Evolutionary conservation across 2,113 vertebrate genomes (phyloP).

Genomic region (Tretioscincus oriximinensis): DNA sequence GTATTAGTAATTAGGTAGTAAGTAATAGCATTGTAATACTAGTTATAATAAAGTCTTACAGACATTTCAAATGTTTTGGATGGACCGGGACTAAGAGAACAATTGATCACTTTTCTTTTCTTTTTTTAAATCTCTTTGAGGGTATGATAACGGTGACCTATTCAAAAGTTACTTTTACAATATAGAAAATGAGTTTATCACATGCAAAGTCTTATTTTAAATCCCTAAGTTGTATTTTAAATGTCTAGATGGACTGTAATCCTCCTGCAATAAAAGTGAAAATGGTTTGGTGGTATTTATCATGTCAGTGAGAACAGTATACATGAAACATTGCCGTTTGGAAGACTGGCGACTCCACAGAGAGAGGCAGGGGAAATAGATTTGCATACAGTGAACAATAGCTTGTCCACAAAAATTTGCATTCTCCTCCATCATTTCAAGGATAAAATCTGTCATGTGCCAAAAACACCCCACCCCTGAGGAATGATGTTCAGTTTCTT

Average conservation of each 20-base stretch:
- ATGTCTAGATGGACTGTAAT: not conserved
- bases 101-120: not conserved
- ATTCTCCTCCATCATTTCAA: constrained; percentile 35
- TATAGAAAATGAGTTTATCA: not conserved
- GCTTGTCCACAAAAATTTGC: constrained; percentile 26
- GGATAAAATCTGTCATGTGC: constrained; percentile 30
- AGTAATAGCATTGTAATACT: too few relatives aligned
- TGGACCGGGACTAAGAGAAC: too few relatives aligned
- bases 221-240: not conserved
- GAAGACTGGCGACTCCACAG: not conserved
- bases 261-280: constrained; percentile 5
- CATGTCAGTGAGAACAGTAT: not conserved
- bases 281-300: constrained; percentile 7
- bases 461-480: not conserved
- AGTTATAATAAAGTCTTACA: too few relatives aligned
- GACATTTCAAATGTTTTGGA: too few relatives aligned
- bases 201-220: not conserved
- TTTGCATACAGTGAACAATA: constrained; percentile 35
- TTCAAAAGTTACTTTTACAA: not conserved
- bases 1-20: too few relatives aligned
- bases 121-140: not conserved
- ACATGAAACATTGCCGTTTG: constrained; percentile 1
- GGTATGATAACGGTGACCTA: not conserved
- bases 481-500: constrained; percentile 14
- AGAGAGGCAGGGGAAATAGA: not conserved